Base-by-base conservation (phyloP, 2,888 invertebrate species). In the Oscheius myriophilus region DNA sequence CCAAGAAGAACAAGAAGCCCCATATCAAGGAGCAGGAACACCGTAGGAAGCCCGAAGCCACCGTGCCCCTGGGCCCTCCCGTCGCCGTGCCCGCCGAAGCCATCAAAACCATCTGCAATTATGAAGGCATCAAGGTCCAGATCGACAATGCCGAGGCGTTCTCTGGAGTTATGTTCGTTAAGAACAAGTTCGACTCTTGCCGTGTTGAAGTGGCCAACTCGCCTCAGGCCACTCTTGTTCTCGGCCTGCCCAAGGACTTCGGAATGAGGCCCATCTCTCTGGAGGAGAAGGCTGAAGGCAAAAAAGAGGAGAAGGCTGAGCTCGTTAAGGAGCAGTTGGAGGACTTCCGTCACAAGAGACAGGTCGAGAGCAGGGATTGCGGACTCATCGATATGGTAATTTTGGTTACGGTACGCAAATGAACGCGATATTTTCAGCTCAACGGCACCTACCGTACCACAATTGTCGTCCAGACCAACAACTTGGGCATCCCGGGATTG, bases 151-250 rank as follows among this genome's bases (percentile, higher is more conserved):
- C 71, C 45, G 79, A 80, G 62, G 75, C 76, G 46, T 86, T 86
- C 80, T 77, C 79, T 52, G 86, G 86, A 46, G 86, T 86, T 21
- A 80, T 86, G 25, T 86, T 86, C 73, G 86, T 85, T 63, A 85
- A 86, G 77, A 86, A 85, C 76, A 83, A 84, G 77, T 86, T 84
- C 76, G 86, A 86, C 69, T 82, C 83, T 25, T 86, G 86, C 76
- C 79, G 84, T 18, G 83, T 86, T n/a, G 86, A 86, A 72, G 82
- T 84, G 39, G 74, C 77, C 70, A 80, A 79, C 54, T 76, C 75
- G 11, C 77, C 83, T 61, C 71, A 73, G 14, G 85, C 85, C 55
- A 85, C 83, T 16, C 75, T 85, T 23, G 80, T 81, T 12, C 79
- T 85, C 55, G 85, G 85, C 18, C 76, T 85, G 39, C 85, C 85